Evolutionary conservation across 2,888 invertebrate genomes (phyloP), one percentile per base, ranked within the genome.

Genomic region (Stictocephala bisonia): DNA sequence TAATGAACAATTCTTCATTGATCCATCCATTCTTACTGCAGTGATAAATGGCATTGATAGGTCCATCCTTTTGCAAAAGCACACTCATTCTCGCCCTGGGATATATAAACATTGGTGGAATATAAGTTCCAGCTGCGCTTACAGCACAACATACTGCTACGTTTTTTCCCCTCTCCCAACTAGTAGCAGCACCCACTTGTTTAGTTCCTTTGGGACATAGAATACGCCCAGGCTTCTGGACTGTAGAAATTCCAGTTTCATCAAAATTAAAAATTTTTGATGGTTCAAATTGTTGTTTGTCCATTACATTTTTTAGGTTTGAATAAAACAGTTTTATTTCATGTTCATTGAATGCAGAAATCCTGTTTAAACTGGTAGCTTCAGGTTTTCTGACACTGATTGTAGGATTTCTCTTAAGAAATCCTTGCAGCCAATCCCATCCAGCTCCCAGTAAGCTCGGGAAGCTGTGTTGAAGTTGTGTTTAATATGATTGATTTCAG

Each of bases 21-120:
- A 75, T 84, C 81, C 3, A 85, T 80, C 71, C 74, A 50, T 80
- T 82, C 64, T 81, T 77, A n/a, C 81, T 80, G 20, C 77, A 77
- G 27, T 69, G 13, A 27, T 77, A 75, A 7, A 79, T 64, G 22
- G 78, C 51, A 27, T 75, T 74, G 27, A 76, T 69, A 24, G 79
- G 78, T 60, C 78, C 77, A 69, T 74, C 76, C 44, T 68, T 71
- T 71, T 75, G 24, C 6, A 79, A 75, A 1, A 76, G 72, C 9
- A 82, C 81, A 51, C 81, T 82, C 82, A 84, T 79, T 71, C 83
- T 82, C 75, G 85, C 82, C 22, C 84, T 67, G 0, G 84, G 84
- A 72, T 82, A 86, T 66, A 86, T 84, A 78, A 85, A 85, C 84
- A 86, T 84, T 2, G 85, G 85, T 11, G 85, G 84, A 31, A 85